Evolutionary conservation across 2,797 vertebrate species (phyloP).

Genomic region (Lutjanus argentimaculatus): DNA sequence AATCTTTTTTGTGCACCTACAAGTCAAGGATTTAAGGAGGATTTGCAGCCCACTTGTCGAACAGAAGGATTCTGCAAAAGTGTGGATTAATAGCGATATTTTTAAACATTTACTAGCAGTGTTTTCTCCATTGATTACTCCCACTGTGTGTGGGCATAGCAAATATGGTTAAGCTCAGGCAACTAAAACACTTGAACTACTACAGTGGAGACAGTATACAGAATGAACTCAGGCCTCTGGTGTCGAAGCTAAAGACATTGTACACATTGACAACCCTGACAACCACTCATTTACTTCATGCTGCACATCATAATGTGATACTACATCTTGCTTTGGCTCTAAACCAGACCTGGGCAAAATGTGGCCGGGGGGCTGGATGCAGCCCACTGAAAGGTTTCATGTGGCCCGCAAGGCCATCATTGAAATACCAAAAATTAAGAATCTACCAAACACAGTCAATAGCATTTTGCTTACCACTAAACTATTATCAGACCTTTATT

Average conservation of each 20-base stretch:
- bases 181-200: background rate
- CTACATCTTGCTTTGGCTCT: background rate
- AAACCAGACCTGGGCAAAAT: too few species aligned
- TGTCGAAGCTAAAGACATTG: background rate
- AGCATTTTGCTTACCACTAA: too few species aligned
- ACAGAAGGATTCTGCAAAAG: background rate
- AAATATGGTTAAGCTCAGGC: background rate
- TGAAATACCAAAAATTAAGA: too few species aligned
- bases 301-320: background rate
- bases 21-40: background rate
- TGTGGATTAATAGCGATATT: background rate
- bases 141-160: background rate
- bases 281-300: background rate
- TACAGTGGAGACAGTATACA: background rate
- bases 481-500: too few species aligned
- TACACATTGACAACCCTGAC: background rate
- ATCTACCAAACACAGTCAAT: too few species aligned
- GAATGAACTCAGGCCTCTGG: background rate
- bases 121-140: background rate
- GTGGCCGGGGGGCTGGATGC: too few species aligned
- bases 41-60: conserved; percentile 2
- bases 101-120: background rate
- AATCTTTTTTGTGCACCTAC: conserved; percentile 4
- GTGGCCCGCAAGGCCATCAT: too few species aligned
- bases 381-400: too few species aligned